These are phyloP conservation scores for Coremacera marginata DNA, from an alignment of 2,888 invertebrate genomes.

Conservation along the genomic window DNA sequence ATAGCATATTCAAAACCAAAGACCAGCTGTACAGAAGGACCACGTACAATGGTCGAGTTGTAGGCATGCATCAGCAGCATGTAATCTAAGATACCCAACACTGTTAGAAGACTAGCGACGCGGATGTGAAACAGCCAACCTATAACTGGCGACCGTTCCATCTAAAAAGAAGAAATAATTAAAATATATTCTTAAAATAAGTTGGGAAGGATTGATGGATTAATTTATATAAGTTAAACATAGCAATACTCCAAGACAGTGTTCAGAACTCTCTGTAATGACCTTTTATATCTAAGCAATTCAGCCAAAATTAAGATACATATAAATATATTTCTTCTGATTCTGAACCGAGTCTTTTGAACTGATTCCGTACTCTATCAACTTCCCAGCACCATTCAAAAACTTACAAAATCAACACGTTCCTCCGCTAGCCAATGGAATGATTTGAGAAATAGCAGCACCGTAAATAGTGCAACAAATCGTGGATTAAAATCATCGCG, in stretches of 20 bases:
- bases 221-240: background rate
- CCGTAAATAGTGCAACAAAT: constrained; percentile 97
- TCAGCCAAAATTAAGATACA: too few relatives aligned
- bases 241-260: too few relatives aligned
- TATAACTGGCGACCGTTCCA: constrained; percentile 98
- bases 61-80: constrained; percentile 95
- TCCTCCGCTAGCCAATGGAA: constrained; percentile 99
- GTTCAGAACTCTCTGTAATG: too few relatives aligned
- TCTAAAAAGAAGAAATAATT: constrained; percentile 72
- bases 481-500: constrained; percentile 98
- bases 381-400: background rate
- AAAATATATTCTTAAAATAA: background rate
- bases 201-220: too few relatives aligned
- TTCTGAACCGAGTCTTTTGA: too few relatives aligned
- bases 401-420: constrained; percentile 96
- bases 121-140: constrained; percentile 94
- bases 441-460: constrained; percentile 95
- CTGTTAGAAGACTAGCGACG: constrained; percentile 84
- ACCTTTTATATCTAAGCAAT: too few relatives aligned
- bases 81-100: constrained; percentile 86
- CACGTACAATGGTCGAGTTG: constrained; percentile 90
- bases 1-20: constrained; percentile 99
- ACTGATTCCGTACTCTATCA: too few relatives aligned
- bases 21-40: constrained; percentile 97
- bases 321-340: too few relatives aligned